Evolutionary conservation across 2,888 invertebrate species (phyloP).

Genomic region (Sinodicranocentrus sp.): DNA sequence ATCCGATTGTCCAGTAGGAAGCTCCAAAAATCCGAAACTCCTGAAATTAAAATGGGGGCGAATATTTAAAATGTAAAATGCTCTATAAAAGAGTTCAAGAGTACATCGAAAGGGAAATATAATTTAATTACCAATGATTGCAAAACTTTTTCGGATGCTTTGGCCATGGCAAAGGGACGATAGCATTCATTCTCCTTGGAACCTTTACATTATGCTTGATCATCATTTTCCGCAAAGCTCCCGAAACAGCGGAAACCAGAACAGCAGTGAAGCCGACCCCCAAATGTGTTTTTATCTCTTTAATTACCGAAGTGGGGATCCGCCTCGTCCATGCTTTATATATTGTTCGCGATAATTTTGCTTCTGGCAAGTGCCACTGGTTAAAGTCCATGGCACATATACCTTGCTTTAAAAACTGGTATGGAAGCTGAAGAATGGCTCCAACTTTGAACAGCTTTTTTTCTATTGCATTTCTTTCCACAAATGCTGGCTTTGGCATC

Average conservation of each 20-base stretch:
- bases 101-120: not conserved
- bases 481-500: constrained; percentile 69
- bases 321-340: constrained; percentile 73
- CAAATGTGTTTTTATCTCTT: constrained; percentile 69
- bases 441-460: constrained; percentile 52
- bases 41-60: constrained; percentile 22
- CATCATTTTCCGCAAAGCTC: constrained; percentile 74
- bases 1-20: constrained; percentile 70
- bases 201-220: constrained; percentile 70
- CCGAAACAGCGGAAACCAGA: constrained; percentile 71
- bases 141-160: constrained; percentile 73
- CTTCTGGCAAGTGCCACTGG: constrained; percentile 73
- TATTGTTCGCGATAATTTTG: constrained; percentile 69
- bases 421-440: constrained; percentile 72
- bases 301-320: constrained; percentile 68
- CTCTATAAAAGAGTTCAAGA: not conserved
- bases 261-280: constrained; percentile 74
- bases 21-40: constrained; percentile 74
- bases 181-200: constrained; percentile 73
- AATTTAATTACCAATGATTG: constrained; percentile 73
- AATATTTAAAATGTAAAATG: not conserved
- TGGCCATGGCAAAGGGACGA: constrained; percentile 75
- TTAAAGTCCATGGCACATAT: constrained; percentile 71
- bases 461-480: constrained; percentile 64
- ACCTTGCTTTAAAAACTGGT: constrained; percentile 74